phyloP scores from a whole-genome alignment of 2,113 vertebrate genomes.

The Nibea coibor region DNA sequence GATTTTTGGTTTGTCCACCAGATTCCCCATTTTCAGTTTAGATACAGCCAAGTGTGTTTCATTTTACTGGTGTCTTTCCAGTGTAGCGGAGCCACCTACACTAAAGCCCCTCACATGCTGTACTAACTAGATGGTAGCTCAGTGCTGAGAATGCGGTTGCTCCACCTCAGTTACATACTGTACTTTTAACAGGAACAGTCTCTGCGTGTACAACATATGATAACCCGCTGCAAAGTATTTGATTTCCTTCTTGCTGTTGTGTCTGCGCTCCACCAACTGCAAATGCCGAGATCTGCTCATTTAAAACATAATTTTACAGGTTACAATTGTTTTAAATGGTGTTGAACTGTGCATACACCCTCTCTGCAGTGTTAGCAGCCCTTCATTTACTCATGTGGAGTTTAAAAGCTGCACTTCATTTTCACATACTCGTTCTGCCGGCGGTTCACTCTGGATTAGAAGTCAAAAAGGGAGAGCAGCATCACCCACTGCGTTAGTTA shows the following conservation, averaged over 20 bases:
- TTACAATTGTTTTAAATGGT: slow-evolving; percentile 50
- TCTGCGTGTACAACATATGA: slow-evolving; percentile 6
- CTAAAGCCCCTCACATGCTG: slow-evolving; percentile 48
- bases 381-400: slow-evolving; percentile 50
- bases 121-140: slow-evolving; percentile 44
- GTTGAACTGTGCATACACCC: slow-evolving; percentile 45
- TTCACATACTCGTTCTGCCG: slow-evolving; percentile 57
- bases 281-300: slow-evolving; percentile 13
- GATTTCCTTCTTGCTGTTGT: slow-evolving; percentile 1
- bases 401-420: slow-evolving; percentile 71
- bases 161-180: slow-evolving; percentile 54
- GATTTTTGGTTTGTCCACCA: slow-evolving; percentile 53
- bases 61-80: slow-evolving; percentile 21
- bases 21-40: slow-evolving; percentile 28
- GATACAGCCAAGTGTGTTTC: slow-evolving; percentile 8
- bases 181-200: slow-evolving; percentile 30
- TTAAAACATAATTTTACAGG: slow-evolving; percentile 26
- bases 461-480: slow-evolving; percentile 75
- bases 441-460: slow-evolving; percentile 63
- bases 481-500: slow-evolving; percentile 78
- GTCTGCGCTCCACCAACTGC: slow-evolving; percentile 10
- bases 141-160: slow-evolving; percentile 27
- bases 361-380: slow-evolving; percentile 23
- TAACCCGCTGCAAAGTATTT: slow-evolving; percentile 13
- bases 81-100: slow-evolving; percentile 33